Conservation (phyloP, 2,797 vertebrate species). For the Coregonus ussuriensis region DNA sequence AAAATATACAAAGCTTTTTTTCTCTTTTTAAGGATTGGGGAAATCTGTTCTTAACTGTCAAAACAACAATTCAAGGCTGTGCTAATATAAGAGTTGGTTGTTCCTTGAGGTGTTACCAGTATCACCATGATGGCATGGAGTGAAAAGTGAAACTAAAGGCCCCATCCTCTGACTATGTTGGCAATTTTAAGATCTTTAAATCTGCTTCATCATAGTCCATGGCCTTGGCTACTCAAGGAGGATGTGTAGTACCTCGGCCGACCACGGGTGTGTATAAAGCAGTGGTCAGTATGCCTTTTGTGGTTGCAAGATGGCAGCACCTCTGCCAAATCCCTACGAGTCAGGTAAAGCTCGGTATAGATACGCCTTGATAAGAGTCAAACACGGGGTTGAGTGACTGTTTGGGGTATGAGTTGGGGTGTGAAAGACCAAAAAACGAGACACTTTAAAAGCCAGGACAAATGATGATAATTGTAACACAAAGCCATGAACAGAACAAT, state of each 20-base stretch:
- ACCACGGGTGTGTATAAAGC: background rate
- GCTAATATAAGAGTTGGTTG: constrained; percentile 29
- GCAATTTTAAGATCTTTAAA: background rate
- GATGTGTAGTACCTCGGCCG: constrained; percentile 16
- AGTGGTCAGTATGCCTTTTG: background rate
- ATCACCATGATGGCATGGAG: constrained; percentile 28
- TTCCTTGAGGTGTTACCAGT: constrained; percentile 39
- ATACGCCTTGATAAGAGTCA: constrained; percentile 31
- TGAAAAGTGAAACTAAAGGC: background rate
- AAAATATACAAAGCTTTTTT: constrained; percentile 42
- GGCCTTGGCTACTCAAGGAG: constrained; percentile 27
- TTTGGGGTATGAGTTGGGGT: constrained; percentile 47
- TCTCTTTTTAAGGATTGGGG: constrained; percentile 34
- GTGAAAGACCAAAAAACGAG: constrained; percentile 49
- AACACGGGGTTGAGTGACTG: constrained; percentile 47
- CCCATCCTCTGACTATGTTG: background rate
- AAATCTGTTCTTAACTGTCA: constrained; percentile 61
- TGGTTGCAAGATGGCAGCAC: background rate
- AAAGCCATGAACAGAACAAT: constrained; percentile 10
- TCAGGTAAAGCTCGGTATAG: constrained; percentile 26
- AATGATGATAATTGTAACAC: constrained; percentile 11
- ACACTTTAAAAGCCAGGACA: constrained; percentile 63
- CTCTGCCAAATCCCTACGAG: background rate
- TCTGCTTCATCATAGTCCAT: constrained; percentile 1
- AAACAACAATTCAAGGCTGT: constrained; percentile 50